Evolutionary conservation across 2,888 invertebrate genomes (phyloP).

Genomic region (Protula sp.): DNA sequence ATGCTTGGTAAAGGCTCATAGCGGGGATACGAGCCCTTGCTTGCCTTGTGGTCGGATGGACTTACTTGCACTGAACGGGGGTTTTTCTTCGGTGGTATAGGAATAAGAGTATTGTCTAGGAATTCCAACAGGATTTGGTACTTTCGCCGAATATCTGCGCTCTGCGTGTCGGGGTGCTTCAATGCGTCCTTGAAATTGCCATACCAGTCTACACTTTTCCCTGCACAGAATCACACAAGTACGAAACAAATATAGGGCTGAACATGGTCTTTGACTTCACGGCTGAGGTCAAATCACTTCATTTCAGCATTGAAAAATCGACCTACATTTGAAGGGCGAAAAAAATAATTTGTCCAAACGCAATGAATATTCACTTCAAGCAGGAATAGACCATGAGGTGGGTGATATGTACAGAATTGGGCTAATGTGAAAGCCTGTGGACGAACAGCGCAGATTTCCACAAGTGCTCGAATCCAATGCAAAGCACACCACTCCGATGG

Average conservation of each 20-base stretch:
- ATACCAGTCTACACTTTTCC: neutral
- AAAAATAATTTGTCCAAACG: neutral
- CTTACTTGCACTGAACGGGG: too few relatives aligned
- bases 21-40: neutral
- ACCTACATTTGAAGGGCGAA: too few relatives aligned
- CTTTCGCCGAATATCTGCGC: slow-evolving; percentile 27
- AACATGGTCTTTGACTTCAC: neutral
- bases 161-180: slow-evolving; percentile 22
- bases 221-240: neutral
- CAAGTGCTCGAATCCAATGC: too few relatives aligned
- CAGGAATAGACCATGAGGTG: neutral
- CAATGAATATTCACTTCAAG: neutral
- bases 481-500: too few relatives aligned
- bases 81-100: neutral
- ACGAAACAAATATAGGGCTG: neutral
- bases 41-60: neutral
- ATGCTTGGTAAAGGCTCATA: neutral
- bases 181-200: neutral
- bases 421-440: too few relatives aligned
- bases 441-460: too few relatives aligned
- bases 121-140: slow-evolving; percentile 42
- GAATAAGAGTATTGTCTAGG: slow-evolving; percentile 46
- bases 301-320: too few relatives aligned
- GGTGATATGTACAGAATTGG: too few relatives aligned
- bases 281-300: too few relatives aligned